Evolutionary conservation across 1,140 invertebrate genomes (phyloP), one percentile per base, ranked within the genome.

Genomic region (Anastrepha ludens): DNA sequence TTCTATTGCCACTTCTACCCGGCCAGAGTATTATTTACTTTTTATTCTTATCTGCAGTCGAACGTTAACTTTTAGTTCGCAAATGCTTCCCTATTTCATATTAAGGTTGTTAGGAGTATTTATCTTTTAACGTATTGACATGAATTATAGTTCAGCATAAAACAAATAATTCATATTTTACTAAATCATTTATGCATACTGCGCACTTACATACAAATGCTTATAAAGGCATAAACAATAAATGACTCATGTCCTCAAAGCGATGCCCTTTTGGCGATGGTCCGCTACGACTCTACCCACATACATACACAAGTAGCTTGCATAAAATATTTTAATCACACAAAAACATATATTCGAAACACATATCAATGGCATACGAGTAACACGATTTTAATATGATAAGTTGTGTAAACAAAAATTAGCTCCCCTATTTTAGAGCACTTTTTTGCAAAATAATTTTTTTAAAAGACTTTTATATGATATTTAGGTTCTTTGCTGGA

Each of bases 341-440:
- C 17, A 50, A 55, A 17, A 5, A 81, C 41, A 74, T n/a, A 62
- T 62, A 4, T 62, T 62, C 60, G 15, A 81, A 55, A 20, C 9
- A 29, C n/a, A 81, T 20, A 62, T 55, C 4, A 15, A 11, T 50
- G 47, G 20, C 74, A 81, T 81, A 81, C 11, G 50, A 8, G 2
- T 11, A 55, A 50, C 9, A 47, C 47, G 20, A 81, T 81, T 81
- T 50, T 20, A 17, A 55, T 81, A 55, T 81, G 74, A 58, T 81
- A 81, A 81, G 47, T 20, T 81, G 20, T 29, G 50, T 20, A 81
- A 81, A 81, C n/a, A 81, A 58, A 44, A 58, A 47, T 17, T 41
- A 41, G 6, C 41, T 29, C 29, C 29, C 29, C 29, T 29, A 29
- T 29, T 29, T 29, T 29, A 29, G 29, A 29, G 29, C 29, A 29